These are phyloP conservation scores for Choloepus didactylus DNA, from an alignment of 2,797 vertebrate species.

Conservation along the genomic window DNA sequence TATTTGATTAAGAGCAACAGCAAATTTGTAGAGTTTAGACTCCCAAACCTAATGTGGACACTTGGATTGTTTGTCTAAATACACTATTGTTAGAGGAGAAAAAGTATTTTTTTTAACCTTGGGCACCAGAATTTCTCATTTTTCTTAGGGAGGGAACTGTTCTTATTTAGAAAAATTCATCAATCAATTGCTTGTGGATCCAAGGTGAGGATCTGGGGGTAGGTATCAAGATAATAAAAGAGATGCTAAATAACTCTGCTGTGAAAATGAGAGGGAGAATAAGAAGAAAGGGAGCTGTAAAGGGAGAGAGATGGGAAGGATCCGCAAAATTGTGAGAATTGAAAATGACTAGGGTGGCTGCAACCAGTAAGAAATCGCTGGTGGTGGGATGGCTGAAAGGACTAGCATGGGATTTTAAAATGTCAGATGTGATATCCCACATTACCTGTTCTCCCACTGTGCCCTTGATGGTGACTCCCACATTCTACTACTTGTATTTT, in stretches of 20 bases:
- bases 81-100: not conserved
- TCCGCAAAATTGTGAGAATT: not conserved
- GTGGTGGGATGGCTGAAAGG: not conserved
- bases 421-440: not conserved
- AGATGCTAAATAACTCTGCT: conserved; percentile 34
- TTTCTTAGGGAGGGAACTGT: not conserved
- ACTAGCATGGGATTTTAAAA: not conserved
- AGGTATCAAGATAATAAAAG: conserved; percentile 30
- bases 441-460: not conserved
- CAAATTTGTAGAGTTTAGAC: conserved; percentile 28
- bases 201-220: conserved; percentile 33
- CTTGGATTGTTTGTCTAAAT: conserved; percentile 56
- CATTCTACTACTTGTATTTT: not conserved
- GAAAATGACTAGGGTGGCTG: not conserved
- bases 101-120: conserved; percentile 55
- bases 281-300: not conserved
- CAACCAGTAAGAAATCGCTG: not conserved
- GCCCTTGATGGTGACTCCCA: not conserved
- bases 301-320: not conserved
- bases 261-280: conserved; percentile 36
- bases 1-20: conserved; percentile 44
- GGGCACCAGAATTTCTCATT: conserved; percentile 47
- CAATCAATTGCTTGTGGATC: conserved; percentile 9
- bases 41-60: conserved; percentile 7
- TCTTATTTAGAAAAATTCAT: conserved; percentile 28